Evolutionary conservation across 2,888 invertebrate species (phyloP), one percentile per base, ranked within the genome.

Genomic region (Papilio elwesi): DNA sequence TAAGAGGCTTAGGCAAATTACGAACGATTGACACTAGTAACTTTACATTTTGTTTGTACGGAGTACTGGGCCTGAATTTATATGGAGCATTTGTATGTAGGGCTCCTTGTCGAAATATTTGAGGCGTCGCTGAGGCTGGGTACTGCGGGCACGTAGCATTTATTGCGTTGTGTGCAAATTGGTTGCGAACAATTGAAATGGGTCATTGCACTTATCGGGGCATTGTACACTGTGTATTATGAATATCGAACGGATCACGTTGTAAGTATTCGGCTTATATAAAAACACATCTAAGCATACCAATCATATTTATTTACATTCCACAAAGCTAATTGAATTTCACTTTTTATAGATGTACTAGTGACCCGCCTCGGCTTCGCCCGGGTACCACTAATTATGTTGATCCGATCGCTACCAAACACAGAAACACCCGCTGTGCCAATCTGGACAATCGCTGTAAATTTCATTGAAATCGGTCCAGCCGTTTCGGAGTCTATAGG

Each of bases 11-110:
- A 70, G 62, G 65, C 11, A 48, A 62, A 53, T 62, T 48, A 72
- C 15, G 51, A 13, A 16, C 13, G 48, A 68, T 68, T 59, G 57
- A 36, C 66, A 57, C 55, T 57, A 65, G 52, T 69, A 64, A 69
- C 65, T 73, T 73, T 69, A 68, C 66, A 65, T 73, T 73, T 69
- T 43, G 65, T 68, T 38, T 68, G 49, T 53, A 48, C 8, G 26
- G 48, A 10, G 36, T 64, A 48, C 72, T 53, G 36, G 63, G n/a
- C 52, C 68, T 53, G 68, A 63, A 68, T 68, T 55, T 47, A 57
- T 26, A 57, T 55, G 48, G 47, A 57, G 16, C 11, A 62, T 62
- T 62, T 62, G 43, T n/a, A 11, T 62, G 59, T 43, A 6, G 59
- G 15, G 26, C 26, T 51, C 51, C 38, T 68, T 16, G 49, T n/a